These are phyloP conservation scores for Sphecodes monilicornis DNA, from an alignment of 2,888 invertebrate genomes.

Conservation along the genomic window DNA sequence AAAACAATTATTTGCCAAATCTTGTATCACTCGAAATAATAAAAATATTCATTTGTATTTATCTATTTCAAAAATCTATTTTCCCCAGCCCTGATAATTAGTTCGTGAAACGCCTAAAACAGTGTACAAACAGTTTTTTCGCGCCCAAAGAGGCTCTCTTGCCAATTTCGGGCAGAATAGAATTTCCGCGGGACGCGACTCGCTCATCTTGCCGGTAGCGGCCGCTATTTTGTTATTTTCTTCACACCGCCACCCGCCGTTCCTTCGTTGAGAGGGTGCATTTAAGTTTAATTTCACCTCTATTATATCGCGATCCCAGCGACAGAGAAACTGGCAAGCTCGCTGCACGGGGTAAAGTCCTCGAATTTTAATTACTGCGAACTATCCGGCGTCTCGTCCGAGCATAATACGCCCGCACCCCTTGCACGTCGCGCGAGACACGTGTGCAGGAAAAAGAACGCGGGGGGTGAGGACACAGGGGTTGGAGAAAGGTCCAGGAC, in stretches of 20 bases:
- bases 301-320: conserved; percentile 9
- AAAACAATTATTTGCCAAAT: too few species aligned
- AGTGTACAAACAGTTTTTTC: background rate
- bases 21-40: too few species aligned
- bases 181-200: background rate
- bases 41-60: too few species aligned
- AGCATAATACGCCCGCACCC: conserved; percentile 37
- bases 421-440: background rate
- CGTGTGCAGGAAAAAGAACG: background rate
- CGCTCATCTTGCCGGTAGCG: background rate
- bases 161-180: background rate
- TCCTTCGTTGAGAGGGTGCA: background rate
- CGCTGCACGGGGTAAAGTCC: background rate
- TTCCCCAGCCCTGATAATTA: too few species aligned
- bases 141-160: background rate
- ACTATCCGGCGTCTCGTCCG: conserved; percentile 18
- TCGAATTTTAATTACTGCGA: conserved; percentile 55
- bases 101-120: background rate
- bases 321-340: background rate
- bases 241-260: background rate
- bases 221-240: background rate
- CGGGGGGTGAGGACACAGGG: background rate
- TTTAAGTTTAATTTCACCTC: conserved; percentile 10
- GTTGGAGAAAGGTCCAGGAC: background rate
- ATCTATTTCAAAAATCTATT: too few species aligned